Percentiles rank a stretch among this genome's conserved stretches.
phyloP scores from a whole-genome alignment of 2,797 vertebrate species.

The Cyclura pinguis region DNA sequence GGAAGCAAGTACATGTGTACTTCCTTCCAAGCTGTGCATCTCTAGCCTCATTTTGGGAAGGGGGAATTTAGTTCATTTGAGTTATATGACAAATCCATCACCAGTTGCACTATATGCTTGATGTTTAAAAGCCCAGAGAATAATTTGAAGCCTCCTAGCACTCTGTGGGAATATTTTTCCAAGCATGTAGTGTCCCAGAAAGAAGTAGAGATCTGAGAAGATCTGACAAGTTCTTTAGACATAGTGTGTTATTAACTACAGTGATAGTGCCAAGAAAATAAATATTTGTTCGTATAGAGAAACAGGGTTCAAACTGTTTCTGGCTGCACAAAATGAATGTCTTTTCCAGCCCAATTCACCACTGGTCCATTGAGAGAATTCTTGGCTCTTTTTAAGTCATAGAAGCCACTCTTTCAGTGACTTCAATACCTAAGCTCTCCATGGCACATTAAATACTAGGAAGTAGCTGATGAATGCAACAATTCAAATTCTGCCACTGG shows the following conservation, averaged over 20 bases:
- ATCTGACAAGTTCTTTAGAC: neutral
- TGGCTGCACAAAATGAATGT: slow-evolving; percentile 17
- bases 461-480: slow-evolving; percentile 17
- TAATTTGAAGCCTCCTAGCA: neutral
- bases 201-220: neutral
- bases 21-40: neutral
- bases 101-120: neutral
- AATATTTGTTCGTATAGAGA: slow-evolving; percentile 28
- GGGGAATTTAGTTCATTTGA: neutral
- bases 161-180: neutral
- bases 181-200: neutral
- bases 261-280: slow-evolving; percentile 3
- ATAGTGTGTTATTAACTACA: neutral
- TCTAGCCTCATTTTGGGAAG: too few relatives aligned
- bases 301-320: slow-evolving; percentile 12
- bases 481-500: slow-evolving; percentile 14
- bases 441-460: slow-evolving; percentile 19
- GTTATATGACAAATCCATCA: neutral
- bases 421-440: slow-evolving; percentile 23
- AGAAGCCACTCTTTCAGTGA: slow-evolving; percentile 1
- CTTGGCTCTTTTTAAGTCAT: slow-evolving; percentile 27
- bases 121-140: neutral
- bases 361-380: slow-evolving; percentile 10
- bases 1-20: too few relatives aligned
- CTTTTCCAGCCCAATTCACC: neutral